Base-by-base conservation (phyloP, 2,797 vertebrate species). In the Valencia hispanica region DNA sequence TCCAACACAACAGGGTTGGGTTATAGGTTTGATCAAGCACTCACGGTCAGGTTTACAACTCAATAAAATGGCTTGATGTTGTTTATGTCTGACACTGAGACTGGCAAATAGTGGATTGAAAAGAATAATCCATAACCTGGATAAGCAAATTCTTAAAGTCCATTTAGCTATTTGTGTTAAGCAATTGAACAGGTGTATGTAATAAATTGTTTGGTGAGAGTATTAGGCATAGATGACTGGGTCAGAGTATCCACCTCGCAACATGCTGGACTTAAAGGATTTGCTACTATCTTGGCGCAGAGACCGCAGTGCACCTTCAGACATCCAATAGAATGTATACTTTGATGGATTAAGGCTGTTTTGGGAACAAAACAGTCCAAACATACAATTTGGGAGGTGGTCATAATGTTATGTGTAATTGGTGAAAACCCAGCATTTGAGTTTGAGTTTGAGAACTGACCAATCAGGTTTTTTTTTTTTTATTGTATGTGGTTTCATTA, bases 401-500 rank as follows among this genome's bases (percentile, higher is more conserved):
- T 36, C 20, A 39, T 11, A 22, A 36, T 25, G 20, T 39, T 65
- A 65, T 65, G 10, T 34, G 18, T 65, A 65, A 25, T 25, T n/a
- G 25, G 39, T 43, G 63, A n/a, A 41, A 43, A 66, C 36, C 36
- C 39, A 43, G 22, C 20, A n/a, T 65, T 65, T 36, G 20, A 12
- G 25, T 65, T 65, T 36, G 20, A 12, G 25, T 2, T n/a, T 15
- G 25, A 41, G 22, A 41, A 41, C 36, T 66, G 36, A 43, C 12
- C 63, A 11, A 66, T 39, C 22, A 55, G 51, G 10, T n/a, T 55
- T 55, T 55, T 55, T 3, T 3, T n/a, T 55, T 55, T 55, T 55
- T 3, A 43, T 25, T 66, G 10, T 66, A 2, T 66, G 63, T 8
- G 6, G 22, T 41, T 66, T 83, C 45, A 51, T 86, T 83, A 85